Conservation (phyloP, 2,888 invertebrate genomes). For the Orthosia incerta region DNA sequence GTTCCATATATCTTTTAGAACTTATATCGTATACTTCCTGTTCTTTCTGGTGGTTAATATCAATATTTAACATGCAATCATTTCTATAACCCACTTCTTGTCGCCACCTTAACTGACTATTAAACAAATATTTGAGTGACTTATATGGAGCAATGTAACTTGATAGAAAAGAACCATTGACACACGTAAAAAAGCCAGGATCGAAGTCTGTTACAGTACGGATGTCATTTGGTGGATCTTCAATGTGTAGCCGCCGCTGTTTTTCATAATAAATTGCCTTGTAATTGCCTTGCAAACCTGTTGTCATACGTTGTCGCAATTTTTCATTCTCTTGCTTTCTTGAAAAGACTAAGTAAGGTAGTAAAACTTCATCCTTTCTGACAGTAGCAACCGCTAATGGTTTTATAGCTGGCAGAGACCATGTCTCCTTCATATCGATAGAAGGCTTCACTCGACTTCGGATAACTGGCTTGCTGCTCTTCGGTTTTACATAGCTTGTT, state of each 20-base stretch:
- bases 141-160: conserved; percentile 75
- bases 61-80: conserved; percentile 89
- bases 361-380: conserved; percentile 73
- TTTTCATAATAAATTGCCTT: conserved; percentile 76
- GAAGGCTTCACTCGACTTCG: conserved; percentile 62
- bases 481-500: conserved; percentile 49
- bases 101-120: conserved; percentile 72
- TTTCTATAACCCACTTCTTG: conserved; percentile 83
- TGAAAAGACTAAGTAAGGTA: conserved; percentile 77
- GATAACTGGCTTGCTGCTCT: conserved; percentile 45
- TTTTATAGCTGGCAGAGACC: conserved; percentile 67
- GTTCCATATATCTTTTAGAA: conserved; percentile 85
- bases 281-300: conserved; percentile 75
- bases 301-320: conserved; percentile 69
- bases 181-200: conserved; percentile 74
- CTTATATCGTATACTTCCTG: conserved; percentile 86
- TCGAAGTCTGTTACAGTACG: conserved; percentile 76
- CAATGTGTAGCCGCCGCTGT: conserved; percentile 71
- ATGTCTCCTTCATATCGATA: conserved; percentile 64
- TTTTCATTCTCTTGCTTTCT: conserved; percentile 73
- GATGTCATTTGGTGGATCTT: conserved; percentile 72
- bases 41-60: conserved; percentile 90
- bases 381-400: conserved; percentile 69
- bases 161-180: conserved; percentile 71
- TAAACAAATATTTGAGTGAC: conserved; percentile 73